A percentile compares a stretch with the other conserved stretches of the same genome.
Conservation (phyloP, 2,888 invertebrate genomes). For the Sthenelais limicola region DNA sequence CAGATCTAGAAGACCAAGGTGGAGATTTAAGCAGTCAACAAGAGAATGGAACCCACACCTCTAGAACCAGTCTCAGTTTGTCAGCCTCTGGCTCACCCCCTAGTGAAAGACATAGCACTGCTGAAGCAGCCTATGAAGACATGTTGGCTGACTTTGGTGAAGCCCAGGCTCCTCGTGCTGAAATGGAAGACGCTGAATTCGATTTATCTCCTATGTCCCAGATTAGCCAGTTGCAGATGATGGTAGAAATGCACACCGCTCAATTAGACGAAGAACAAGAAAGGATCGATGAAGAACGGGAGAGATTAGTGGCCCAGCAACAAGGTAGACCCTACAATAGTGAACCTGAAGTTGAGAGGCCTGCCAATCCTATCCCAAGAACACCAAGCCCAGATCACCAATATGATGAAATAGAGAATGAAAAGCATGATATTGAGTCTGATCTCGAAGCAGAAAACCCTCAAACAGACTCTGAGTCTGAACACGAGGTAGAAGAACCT, state of each 20-base stretch:
- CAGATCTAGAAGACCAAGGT: neutral
- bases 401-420: too few species aligned
- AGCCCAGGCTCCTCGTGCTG: slow-evolving; percentile 30
- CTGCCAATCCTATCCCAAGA: slow-evolving; percentile 8
- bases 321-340: neutral
- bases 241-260: slow-evolving; percentile 29
- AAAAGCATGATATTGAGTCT: slow-evolving; percentile 21
- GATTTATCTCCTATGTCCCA: slow-evolving; percentile 29
- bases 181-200: slow-evolving; percentile 35
- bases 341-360: neutral
- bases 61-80: slow-evolving; percentile 2
- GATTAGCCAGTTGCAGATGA: slow-evolving; percentile 35
- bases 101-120: slow-evolving; percentile 15
- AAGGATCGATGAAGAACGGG: slow-evolving; percentile 23
- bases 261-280: slow-evolving; percentile 32
- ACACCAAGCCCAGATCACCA: too few species aligned
- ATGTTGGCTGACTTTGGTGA: slow-evolving; percentile 35
- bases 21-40: neutral
- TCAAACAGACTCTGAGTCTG: slow-evolving; percentile 18
- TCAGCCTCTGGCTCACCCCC: too few species aligned
- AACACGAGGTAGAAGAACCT: neutral
- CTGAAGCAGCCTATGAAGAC: slow-evolving; percentile 21
- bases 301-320: slow-evolving; percentile 6
- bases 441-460: slow-evolving; percentile 28
- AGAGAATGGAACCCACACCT: neutral